phyloP scores from a whole-genome alignment of 1,140 invertebrate genomes.

The Caenorhabditis remanei region DNA sequence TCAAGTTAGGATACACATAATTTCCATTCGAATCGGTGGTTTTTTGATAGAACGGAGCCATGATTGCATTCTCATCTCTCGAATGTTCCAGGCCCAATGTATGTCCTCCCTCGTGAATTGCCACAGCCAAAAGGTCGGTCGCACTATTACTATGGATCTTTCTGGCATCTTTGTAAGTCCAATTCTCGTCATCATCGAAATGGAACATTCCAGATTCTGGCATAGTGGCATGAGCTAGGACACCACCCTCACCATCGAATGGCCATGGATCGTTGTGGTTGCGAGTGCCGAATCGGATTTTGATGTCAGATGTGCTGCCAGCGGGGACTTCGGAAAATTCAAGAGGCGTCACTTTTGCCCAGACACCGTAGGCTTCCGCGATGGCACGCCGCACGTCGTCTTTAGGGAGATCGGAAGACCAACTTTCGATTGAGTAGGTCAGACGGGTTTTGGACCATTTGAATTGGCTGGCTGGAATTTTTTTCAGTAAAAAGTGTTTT shows the following conservation, averaged over 20 bases:
- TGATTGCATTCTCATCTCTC: conserved; percentile 74
- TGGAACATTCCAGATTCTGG: conserved; percentile 74
- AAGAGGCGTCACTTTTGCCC: conserved; percentile 69
- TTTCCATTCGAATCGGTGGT: conserved; percentile 65
- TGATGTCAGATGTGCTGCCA: conserved; percentile 71
- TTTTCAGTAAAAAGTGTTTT: too few relatives aligned
- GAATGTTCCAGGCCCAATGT: conserved; percentile 72
- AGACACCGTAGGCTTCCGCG: conserved; percentile 73
- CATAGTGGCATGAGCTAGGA: conserved; percentile 76
- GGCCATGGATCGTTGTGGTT: conserved; percentile 75
- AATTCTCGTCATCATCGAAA: conserved; percentile 76
- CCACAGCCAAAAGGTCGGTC: conserved; percentile 76
- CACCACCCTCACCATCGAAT: conserved; percentile 76
- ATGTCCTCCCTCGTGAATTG: conserved; percentile 75
- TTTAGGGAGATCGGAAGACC: conserved; percentile 70
- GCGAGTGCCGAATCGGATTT: conserved; percentile 73
- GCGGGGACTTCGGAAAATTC: conserved; percentile 62
- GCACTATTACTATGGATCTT: conserved; percentile 72
- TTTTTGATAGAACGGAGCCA: conserved; percentile 76
- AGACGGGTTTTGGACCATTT: conserved; percentile 74
- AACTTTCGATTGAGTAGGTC: conserved; percentile 73
- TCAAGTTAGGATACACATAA: conserved; percentile 63
- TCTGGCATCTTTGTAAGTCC: conserved; percentile 73
- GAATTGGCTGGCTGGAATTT: conserved; percentile 70
- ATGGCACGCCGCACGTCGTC: conserved; percentile 71